A percentile compares a stretch with the other conserved stretches of the same genome.
Evolutionary conservation across 2,797 vertebrate species (phyloP).

Genomic region (Spinus olivaceus): DNA sequence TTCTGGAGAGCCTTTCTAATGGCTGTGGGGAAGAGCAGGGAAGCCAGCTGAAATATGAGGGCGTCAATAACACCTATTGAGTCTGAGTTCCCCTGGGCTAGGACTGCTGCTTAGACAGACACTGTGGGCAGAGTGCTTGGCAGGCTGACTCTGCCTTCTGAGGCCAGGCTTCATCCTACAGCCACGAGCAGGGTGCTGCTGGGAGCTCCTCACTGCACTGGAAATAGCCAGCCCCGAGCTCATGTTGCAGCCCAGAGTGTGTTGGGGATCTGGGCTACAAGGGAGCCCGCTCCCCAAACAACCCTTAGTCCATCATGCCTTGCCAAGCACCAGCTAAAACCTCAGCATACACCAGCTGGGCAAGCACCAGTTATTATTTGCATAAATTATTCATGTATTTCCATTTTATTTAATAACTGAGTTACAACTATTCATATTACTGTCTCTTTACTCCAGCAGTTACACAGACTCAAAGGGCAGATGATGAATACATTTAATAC

Average conservation of each 20-base stretch:
- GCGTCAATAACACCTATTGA: not conserved
- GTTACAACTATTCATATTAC: not conserved
- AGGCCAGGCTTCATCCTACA: not conserved
- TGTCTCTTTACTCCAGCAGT: not conserved
- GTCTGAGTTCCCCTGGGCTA: not conserved
- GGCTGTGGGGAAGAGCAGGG: not conserved
- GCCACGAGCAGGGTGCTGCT: not conserved
- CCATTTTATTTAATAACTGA: not conserved
- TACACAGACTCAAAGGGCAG: not conserved
- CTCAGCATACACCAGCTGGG: not conserved
- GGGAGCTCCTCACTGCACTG: not conserved
- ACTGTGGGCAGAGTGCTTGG: not conserved
- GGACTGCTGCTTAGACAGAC: not conserved
- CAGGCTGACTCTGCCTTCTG: not conserved
- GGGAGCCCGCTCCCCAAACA: not conserved
- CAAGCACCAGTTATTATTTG: not conserved
- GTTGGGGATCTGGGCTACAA: not conserved
- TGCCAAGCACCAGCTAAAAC: not conserved
- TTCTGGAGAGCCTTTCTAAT: not conserved
- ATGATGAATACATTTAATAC: constrained; percentile 7
- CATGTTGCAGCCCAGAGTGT: rapidly evolving
- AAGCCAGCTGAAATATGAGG: not conserved
- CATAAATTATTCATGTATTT: not conserved
- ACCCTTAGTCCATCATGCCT: not conserved
- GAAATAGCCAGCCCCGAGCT: not conserved